phyloP scores from a whole-genome alignment of 1,140 invertebrate genomes.

The Wiebesia pumilae region DNA sequence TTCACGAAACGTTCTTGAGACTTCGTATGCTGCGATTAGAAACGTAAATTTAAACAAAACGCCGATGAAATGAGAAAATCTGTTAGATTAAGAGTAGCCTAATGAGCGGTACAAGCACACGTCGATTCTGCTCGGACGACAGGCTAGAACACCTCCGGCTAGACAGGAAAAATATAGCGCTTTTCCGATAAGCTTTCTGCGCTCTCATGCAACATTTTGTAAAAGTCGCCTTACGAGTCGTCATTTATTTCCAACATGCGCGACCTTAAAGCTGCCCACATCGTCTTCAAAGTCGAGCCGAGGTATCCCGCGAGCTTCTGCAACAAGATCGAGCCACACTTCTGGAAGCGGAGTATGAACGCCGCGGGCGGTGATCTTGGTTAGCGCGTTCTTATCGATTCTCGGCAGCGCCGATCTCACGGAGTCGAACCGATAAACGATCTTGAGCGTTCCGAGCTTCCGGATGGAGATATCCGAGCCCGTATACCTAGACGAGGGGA shows the following conservation, averaged over 20 bases:
- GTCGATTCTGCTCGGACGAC: neutral
- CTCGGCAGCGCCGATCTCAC: too few relatives aligned
- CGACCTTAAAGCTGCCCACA: neutral
- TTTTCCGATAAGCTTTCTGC: neutral
- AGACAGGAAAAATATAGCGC: neutral
- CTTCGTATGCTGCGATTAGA: too few relatives aligned
- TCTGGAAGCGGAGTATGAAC: too few relatives aligned
- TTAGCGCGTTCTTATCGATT: neutral
- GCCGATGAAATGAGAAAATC: neutral
- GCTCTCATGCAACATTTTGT: neutral
- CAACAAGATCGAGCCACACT: neutral
- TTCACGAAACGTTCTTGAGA: neutral
- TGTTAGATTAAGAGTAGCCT: neutral
- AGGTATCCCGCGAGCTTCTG: neutral
- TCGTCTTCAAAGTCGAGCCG: neutral
- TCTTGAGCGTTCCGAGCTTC: neutral
- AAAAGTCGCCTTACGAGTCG: neutral
- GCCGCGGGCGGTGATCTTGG: too few relatives aligned
- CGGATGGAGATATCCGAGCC: neutral
- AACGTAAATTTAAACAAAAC: too few relatives aligned
- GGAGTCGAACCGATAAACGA: neutral
- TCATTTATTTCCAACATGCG: neutral
- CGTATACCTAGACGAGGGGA: neutral
- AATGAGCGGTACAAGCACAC: neutral
- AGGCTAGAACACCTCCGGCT: too few relatives aligned